phyloP scores from a whole-genome alignment of 2,113 vertebrate species.

The Vulpes lagopus region DNA sequence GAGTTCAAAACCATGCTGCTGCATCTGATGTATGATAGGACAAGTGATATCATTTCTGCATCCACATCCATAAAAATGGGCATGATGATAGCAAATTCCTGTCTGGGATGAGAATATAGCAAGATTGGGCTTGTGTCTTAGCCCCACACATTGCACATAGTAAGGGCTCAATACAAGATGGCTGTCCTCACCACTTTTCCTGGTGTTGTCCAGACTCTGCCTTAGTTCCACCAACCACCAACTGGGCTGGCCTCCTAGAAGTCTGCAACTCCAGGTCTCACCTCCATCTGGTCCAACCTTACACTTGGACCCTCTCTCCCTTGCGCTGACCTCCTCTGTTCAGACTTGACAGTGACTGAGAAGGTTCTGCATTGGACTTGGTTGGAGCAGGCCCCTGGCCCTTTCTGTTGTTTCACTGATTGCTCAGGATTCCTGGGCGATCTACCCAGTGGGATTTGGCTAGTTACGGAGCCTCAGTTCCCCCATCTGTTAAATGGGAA shows the following conservation, averaged over 20 bases:
- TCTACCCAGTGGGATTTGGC: background rate
- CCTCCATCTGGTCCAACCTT: background rate
- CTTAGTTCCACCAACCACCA: background rate
- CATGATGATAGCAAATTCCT: background rate
- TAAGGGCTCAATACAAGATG: accelerated
- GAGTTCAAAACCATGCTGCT: background rate
- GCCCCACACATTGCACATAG: accelerated
- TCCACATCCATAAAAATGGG: background rate
- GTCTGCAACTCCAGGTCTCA: background rate
- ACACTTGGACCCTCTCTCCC: background rate
- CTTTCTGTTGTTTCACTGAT: accelerated
- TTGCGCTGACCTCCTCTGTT: background rate
- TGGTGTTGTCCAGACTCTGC: background rate
- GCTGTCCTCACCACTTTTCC: background rate
- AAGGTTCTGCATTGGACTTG: background rate
- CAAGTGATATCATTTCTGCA: background rate
- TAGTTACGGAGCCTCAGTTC: background rate
- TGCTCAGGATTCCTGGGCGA: background rate
- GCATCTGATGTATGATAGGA: background rate
- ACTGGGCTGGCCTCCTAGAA: background rate
- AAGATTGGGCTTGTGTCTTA: background rate
- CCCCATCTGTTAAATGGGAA: background rate
- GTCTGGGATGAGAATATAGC: background rate
- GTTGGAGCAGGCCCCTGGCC: no score
- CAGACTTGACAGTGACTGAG: background rate